Base-by-base conservation (phyloP, 2,113 vertebrate genomes). In the Prinia subflava region DNA sequence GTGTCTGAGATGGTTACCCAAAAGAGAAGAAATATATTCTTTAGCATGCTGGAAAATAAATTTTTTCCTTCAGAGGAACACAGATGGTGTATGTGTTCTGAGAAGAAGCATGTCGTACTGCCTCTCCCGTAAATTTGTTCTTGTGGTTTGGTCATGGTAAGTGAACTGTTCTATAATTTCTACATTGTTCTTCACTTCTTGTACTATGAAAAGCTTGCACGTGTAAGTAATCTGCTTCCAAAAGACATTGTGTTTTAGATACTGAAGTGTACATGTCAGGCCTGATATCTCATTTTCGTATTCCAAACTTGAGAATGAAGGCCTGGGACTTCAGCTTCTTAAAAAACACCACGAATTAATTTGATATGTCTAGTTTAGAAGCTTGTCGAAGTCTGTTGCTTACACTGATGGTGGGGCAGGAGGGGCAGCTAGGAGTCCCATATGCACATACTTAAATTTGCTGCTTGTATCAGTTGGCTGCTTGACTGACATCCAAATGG, bases 1-100 rank as follows among this genome's bases (percentile, higher is more conserved):
- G 50, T 89, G 77, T 71, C 77, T 89, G 49, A 95, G 65, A 76
- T 8, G 30, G 78, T 95, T 97, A 89, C 21, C 63, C 67, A 96
- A 96, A 94, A 80, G 77, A 95, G 91, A 80, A 94, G 75, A 95
- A 95, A 97, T 69, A 94, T 77, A 31, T 73, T 94, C 47, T 80
- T 92, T 73, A 85, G 24, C 8, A 3, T 60, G 14, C 33, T 87
- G 25, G 23, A 87, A 94, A 87, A 96, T 88, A 90, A 94, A 56
- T 21, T 63, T 65, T 56, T 63, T 90, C 73, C 42, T 83, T 79
- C 28, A 81, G 71, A 96, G 69, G 53, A 74, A 67, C 70, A 91
- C 9, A 89, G 89, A 92, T 80, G 73, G 62, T 84, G 4, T 31
- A 74, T 68, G 10, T 76, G 49, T 20, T 75, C 11, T 84, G 94